Base-by-base conservation (phyloP, 2,113 vertebrate species). In the Nematolebias whitei region DNA sequence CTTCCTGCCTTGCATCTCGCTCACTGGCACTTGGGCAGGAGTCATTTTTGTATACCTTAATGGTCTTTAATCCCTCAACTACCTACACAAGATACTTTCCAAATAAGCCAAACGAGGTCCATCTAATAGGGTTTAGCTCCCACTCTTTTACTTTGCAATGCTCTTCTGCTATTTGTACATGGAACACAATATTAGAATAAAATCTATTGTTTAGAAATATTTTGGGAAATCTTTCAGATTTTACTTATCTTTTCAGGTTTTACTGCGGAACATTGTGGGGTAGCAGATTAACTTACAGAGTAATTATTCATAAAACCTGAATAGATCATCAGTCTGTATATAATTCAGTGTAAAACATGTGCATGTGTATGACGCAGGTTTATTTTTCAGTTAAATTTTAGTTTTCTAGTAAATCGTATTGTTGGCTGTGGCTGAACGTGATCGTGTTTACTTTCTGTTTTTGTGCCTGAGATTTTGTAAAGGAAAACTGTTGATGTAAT, bases 1-100 rank as follows among this genome's bases (percentile, higher is more conserved):
- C 35, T 20, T 16, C 61, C 55, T 43, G 62, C 50, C 68, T 61
- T 44, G 19, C 20, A 11, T 61, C n/a, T 68, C 64, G 50, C 68
- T 61, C 65, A 59, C 53, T 52, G 47, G 57, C 38, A 56, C 39
- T 19, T 59, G 16, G 41, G 55, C 38, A 39, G 29, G n/a, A n/a
- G 35, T 29, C 29, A 69, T 48, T 45, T 38, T 60, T 11, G 51
- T 52, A 47, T 60, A 29, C 58, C 16, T 1, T 44, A 32, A 63
- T 44, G 44, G 19, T 23, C 29, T 41, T 14, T 38, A 59, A 58
- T 65, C 47, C 55, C 40, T 10, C 26, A 29, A 12, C 44, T 41
- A 2, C 22, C 24, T 15, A 22, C 50, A 63, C 23, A 64, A 63
- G 53, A 69, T 52, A 38, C 40, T 68, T 24, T 61, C 14, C 13